Conservation (phyloP, 2,888 invertebrate genomes). For the Suillia variegata region DNA sequence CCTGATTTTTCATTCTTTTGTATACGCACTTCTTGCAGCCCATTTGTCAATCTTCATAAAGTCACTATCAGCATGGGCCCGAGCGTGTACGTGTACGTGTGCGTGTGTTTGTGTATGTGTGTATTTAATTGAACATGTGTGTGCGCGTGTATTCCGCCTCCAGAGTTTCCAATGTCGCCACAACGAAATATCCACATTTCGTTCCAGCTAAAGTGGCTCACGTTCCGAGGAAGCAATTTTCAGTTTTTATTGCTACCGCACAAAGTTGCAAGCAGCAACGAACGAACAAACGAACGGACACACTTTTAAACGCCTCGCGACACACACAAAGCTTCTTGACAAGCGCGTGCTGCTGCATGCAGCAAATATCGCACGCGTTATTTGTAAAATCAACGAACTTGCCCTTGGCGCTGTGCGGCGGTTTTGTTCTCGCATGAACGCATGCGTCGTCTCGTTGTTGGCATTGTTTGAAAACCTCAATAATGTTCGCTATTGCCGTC, state of each 20-base stretch:
- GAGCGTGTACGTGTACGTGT: constrained; percentile 3
- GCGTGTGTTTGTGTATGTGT: constrained; percentile 2
- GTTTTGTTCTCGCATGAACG: too few species aligned
- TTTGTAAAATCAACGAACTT: too few species aligned
- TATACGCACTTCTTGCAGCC: constrained; percentile 29
- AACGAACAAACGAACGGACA: too few species aligned
- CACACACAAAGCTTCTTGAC: too few species aligned
- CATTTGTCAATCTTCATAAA: constrained; percentile 41
- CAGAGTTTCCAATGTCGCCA: too few species aligned
- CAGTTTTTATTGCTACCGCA: constrained; percentile 32
- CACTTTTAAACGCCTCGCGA: constrained; percentile 14
- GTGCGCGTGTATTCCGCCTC: too few species aligned
- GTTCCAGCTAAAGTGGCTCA: constrained; percentile 42
- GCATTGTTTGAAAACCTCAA: too few species aligned
- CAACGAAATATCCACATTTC: too few species aligned
- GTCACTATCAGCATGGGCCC: not conserved
- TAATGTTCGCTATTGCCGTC: too few species aligned
- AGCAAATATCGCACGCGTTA: not conserved
- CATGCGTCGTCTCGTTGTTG: too few species aligned
- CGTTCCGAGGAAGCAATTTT: constrained; percentile 53
- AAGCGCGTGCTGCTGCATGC: too few species aligned
- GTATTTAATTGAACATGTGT: constrained; percentile 8
- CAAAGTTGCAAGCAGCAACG: constrained; percentile 28
- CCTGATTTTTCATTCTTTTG: constrained; percentile 27
- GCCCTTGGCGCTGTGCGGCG: too few species aligned